These are phyloP conservation scores for Oscheius sp. DNA, from an alignment of 2,888 invertebrate genomes.

Conservation along the genomic window DNA sequence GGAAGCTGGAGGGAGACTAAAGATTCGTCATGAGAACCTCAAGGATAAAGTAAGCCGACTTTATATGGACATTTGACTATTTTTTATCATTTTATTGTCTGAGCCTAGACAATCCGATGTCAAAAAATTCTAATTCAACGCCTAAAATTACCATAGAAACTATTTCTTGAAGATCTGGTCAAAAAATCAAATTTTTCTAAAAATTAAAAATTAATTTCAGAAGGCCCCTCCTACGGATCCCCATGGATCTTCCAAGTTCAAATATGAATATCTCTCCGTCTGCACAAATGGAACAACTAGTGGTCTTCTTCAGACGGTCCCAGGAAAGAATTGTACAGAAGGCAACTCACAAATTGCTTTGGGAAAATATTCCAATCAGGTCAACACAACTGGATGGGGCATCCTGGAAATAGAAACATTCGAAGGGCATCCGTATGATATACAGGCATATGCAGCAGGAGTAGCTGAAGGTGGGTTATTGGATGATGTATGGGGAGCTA, in stretches of 20 bases:
- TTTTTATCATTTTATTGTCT: too few species aligned
- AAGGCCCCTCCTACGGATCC: slow-evolving; percentile 4
- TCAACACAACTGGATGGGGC: slow-evolving; percentile 69
- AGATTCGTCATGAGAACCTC: slow-evolving; percentile 9
- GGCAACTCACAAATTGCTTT: slow-evolving; percentile 54
- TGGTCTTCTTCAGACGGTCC: slow-evolving; percentile 42
- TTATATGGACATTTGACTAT: not conserved
- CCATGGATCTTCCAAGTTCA: slow-evolving; percentile 32
- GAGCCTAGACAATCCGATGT: too few species aligned
- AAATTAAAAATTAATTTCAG: not conserved
- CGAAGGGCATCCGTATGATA: slow-evolving; percentile 53
- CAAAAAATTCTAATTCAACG: too few species aligned
- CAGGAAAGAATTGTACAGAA: slow-evolving; percentile 30
- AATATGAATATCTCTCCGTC: slow-evolving; percentile 52
- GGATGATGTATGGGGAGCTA: too few species aligned
- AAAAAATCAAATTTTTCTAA: too few species aligned
- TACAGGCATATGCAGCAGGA: slow-evolving; percentile 68
- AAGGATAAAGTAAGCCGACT: not conserved
- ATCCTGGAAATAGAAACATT: slow-evolving; percentile 68
- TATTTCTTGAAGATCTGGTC: too few species aligned
- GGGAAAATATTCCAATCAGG: slow-evolving; percentile 64
- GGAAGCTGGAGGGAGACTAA: not conserved
- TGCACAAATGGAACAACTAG: slow-evolving; percentile 51
- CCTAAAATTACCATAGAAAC: too few species aligned
- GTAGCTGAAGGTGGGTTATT: slow-evolving; percentile 58